phyloP scores from a whole-genome alignment of 1,140 invertebrate genomes.

The Ectropis grisescens region DNA sequence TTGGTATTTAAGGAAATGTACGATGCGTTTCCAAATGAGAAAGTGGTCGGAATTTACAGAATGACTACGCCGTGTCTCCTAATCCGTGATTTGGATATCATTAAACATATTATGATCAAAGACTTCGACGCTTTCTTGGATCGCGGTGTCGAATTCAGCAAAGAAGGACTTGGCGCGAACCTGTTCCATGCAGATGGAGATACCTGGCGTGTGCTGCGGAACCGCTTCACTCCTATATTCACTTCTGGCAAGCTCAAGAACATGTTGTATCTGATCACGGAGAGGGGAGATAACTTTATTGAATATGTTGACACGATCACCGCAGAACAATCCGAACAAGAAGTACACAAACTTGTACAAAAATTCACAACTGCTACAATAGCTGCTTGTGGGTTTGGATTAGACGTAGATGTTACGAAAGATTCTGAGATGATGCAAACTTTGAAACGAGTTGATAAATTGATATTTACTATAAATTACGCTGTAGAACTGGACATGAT shows the following conservation, averaged over 20 bases:
- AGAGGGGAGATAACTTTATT: slow-evolving; percentile 31
- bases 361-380: slow-evolving; percentile 12
- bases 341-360: slow-evolving; percentile 5
- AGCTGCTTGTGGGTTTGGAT: slow-evolving; percentile 11
- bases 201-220: slow-evolving; percentile 67
- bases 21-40: slow-evolving; percentile 8
- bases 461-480: slow-evolving; percentile 8
- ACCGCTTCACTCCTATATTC: slow-evolving; percentile 71
- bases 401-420: slow-evolving; percentile 9
- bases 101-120: slow-evolving; percentile 14
- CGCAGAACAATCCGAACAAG: slow-evolving; percentile 4
- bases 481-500: slow-evolving; percentile 17
- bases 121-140: slow-evolving; percentile 17
- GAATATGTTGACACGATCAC: slow-evolving; percentile 18
- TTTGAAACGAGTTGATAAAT: slow-evolving; percentile 11
- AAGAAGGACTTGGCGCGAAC: slow-evolving; percentile 8
- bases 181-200: slow-evolving; percentile 26
- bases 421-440: slow-evolving; percentile 2
- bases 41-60: slow-evolving; percentile 8
- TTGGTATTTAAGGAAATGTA: slow-evolving; percentile 8
- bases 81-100: slow-evolving; percentile 13
- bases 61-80: slow-evolving; percentile 8
- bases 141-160: slow-evolving; percentile 8
- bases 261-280: slow-evolving; percentile 48
- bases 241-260: slow-evolving; percentile 71